A percentile compares a stretch with the other conserved stretches of the same genome.
These are phyloP conservation scores for Alca torda DNA, from an alignment of 2,797 vertebrate species.

Conservation along the genomic window DNA sequence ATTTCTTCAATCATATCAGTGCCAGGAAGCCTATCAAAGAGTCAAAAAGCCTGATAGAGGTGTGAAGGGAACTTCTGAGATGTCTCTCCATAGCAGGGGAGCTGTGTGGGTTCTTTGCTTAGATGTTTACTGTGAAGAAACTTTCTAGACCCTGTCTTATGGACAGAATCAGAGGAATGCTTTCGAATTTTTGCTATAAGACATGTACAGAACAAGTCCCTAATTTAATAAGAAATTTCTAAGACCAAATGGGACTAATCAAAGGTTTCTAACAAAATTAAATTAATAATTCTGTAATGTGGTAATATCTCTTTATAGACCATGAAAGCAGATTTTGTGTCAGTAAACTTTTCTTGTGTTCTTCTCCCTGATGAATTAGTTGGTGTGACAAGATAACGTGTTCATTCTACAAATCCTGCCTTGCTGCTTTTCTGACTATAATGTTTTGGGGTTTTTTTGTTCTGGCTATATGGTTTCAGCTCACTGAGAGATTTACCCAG, in stretches of 20 bases:
- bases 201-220: background rate
- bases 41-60: background rate
- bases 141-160: background rate
- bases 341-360: background rate
- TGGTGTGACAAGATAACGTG: background rate
- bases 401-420: background rate
- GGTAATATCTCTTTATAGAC: background rate
- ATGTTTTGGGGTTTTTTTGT: background rate
- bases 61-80: background rate
- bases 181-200: background rate
- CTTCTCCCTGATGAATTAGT: background rate
- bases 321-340: background rate
- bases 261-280: background rate
- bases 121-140: background rate
- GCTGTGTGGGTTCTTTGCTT: background rate
- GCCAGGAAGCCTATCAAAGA: background rate
- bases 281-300: background rate
- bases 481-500: background rate
- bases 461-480: background rate
- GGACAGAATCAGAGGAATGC: background rate
- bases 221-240: background rate
- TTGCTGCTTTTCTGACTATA: background rate
- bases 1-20: background rate
- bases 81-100: background rate
- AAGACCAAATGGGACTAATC: background rate